A percentile compares a stretch with the other conserved stretches of the same genome.
phyloP scores from a whole-genome alignment of 2,797 vertebrate species.

The Rhodeus uyekii region DNA sequence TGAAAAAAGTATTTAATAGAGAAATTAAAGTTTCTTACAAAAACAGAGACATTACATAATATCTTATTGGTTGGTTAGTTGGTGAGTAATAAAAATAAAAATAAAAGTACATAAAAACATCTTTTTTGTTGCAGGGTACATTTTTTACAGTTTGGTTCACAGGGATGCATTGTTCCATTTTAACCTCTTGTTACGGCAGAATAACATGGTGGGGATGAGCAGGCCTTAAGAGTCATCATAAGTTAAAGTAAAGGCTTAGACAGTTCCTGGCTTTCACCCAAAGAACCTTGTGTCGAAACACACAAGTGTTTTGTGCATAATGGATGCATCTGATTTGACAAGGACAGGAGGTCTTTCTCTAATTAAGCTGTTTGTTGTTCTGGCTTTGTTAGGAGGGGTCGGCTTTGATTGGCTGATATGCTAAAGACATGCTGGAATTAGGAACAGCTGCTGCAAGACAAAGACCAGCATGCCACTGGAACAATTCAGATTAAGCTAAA shows the following conservation, averaged over 20 bases:
- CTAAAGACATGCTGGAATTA: constrained; percentile 8
- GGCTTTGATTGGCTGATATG: not conserved
- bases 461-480: not conserved
- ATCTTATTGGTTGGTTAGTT: not conserved
- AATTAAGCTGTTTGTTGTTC: constrained; percentile 46
- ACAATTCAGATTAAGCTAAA: not conserved
- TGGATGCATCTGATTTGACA: constrained; percentile 34
- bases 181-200: not conserved
- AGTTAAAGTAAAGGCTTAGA: constrained; percentile 13
- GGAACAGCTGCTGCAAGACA: constrained; percentile 11
- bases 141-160: too few species aligned
- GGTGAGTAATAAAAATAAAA: not conserved
- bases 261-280: constrained; percentile 28
- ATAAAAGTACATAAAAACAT: not conserved
- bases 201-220: not conserved
- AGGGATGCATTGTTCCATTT: not conserved
- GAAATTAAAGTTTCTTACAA: too few species aligned
- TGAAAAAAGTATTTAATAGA: too few species aligned
- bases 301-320: constrained; percentile 23
- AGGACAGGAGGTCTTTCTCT: constrained; percentile 36
- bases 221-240: constrained; percentile 5
- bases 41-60: too few species aligned
- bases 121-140: not conserved
- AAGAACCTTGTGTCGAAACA: constrained; percentile 16
- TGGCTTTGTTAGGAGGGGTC: constrained; percentile 2